A percentile compares a stretch with the other conserved stretches of the same genome.
Evolutionary conservation across 2,888 invertebrate species (phyloP).

Genomic region (Zhuqinia jingwanae): DNA sequence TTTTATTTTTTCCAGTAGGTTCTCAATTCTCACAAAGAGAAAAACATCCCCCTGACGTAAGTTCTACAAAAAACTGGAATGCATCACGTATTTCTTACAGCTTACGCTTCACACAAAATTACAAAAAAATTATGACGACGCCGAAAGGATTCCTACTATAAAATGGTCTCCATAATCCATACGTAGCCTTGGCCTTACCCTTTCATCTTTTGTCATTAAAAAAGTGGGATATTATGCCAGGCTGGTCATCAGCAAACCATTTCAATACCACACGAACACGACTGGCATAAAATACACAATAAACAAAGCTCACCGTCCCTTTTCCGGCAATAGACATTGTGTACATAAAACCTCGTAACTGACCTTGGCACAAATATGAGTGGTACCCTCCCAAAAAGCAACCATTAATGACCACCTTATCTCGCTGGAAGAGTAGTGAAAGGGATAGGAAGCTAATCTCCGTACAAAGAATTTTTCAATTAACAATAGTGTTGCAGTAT

Average conservation of each 20-base stretch:
- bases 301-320: neutral
- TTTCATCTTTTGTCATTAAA: constrained; percentile 6
- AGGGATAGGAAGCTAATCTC: neutral
- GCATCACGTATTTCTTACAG: too few species aligned
- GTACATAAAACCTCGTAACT: neutral
- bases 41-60: too few species aligned
- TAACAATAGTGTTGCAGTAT: too few species aligned
- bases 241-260: neutral
- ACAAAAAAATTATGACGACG: too few species aligned
- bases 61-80: too few species aligned
- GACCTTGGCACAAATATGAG: constrained; percentile 31
- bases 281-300: too few species aligned
- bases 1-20: too few species aligned
- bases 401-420: neutral
- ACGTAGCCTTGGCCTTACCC: constrained; percentile 40
- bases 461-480: constrained; percentile 24
- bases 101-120: too few species aligned
- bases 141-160: neutral
- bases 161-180: neutral
- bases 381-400: neutral
- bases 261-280: too few species aligned
- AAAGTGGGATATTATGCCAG: neutral
- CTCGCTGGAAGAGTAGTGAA: neutral
- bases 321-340: neutral
- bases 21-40: too few species aligned